Evolutionary conservation across 1,140 invertebrate species (phyloP), one percentile per base, ranked within the genome.

Genomic region (Proales similis): DNA sequence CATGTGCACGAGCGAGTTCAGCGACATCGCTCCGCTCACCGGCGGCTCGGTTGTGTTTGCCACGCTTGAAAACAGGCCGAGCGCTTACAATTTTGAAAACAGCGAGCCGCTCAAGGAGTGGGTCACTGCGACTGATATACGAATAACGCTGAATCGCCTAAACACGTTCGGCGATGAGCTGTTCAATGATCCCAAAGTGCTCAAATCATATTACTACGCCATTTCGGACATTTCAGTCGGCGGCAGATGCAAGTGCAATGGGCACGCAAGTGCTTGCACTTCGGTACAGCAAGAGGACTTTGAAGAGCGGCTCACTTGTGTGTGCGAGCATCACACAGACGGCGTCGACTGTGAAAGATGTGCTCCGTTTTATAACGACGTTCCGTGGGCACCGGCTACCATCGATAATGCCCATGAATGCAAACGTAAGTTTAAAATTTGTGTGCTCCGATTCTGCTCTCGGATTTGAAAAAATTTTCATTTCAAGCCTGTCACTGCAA

Each of bases 91-190:
- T 43, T 97, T 95, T 70, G 91, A 95, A 67, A 84, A 84, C 26
- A 92, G 86, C 70, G 75, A 83, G 0, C 84, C 49, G 66, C 73
- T 74, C 17, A 68, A 91, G 86, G 88, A 95, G 78, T 98, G 90
- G 89, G 93, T 98, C 1, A 93, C 92, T 63, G 94, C 94, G 0
- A 90, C 87, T 0, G 89, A 91, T 49, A 84, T 99, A 17, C 82
- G 83, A 14, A 94, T 99, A 61, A 84, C 85, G 0, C 72, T 99
- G 20, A 85, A 90, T 64, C 81, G 90, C 33, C 78, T 95, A 65
- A 98, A 98, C 70, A 97, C 93, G 0, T 98, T 97, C 74, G 91
- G 94, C 67, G 94, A 99, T 73, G 93, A 98, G 78, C 83, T 97
- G 9, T 98, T 97, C 70, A 85, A 84, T 0, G 92, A 96, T 72